Evolutionary conservation across 2,888 invertebrate genomes (phyloP), one percentile per base, ranked within the genome.

Genomic region (Agrochola macilenta): DNA sequence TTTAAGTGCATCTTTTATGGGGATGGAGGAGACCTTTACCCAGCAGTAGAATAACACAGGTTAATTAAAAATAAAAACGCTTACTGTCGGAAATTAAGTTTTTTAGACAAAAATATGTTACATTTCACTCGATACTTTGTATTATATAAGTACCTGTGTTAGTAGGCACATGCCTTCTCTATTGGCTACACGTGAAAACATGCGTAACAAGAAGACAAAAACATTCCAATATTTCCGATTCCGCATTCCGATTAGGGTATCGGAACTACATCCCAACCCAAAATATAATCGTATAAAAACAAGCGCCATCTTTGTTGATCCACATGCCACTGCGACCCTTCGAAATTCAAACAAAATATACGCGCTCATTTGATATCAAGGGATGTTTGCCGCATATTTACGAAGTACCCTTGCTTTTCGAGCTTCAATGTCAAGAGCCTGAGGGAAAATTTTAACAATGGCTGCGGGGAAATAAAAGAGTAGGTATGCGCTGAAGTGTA

Each of bases 371-470:
- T 43, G 60, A 54, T 81, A 74, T 63, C 65, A 72, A 74, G 76
- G 58, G 52, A 74, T 20, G 71, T 49, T 39, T 65, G 39, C 70
- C 26, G 43, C 72, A 68, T 69, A 52, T 74, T 46, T 66, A 46
- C 11, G n/a, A 64, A 85, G 78, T 64, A 81, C 83, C 23, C 81
- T 84, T 39, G 39, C 35, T 46, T n/a, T 26, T 26, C 8, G n/a
- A 61, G 20, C 64, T 57, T 77, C 69, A 73, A 82, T 75, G 64
- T 78, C 74, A 70, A 78, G 78, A 69, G 60, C 64, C 52, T 63
- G 20, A 73, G 72, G 60, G 17, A 63, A 74, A 81, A 72, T 58
- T 82, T 64, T 39, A 71, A 85, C 84, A 84, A 85, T 71, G 43
- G 72, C 68, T 12, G 30, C 14, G 61, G 52, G 63, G 8, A 75